Conservation (phyloP, 2,797 vertebrate genomes). For the Characodon lateralis region DNA sequence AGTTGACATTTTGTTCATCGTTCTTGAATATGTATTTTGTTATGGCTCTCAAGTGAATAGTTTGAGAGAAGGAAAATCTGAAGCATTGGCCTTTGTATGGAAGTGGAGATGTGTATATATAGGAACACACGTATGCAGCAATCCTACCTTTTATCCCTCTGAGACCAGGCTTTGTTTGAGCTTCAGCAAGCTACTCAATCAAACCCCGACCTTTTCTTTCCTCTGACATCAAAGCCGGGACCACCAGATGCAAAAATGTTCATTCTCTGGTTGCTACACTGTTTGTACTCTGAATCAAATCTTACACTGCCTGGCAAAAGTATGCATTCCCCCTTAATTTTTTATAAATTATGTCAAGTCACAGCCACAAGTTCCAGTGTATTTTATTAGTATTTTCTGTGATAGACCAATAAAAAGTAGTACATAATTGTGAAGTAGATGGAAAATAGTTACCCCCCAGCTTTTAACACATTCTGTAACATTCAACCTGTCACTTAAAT, state of each 20-base stretch:
- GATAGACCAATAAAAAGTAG: not conserved
- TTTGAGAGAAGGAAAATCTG: not conserved
- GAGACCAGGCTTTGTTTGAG: conserved; percentile 69
- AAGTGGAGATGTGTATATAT: conserved; percentile 33
- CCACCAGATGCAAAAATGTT: conserved; percentile 34
- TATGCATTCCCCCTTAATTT: not conserved
- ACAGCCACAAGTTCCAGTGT: not conserved
- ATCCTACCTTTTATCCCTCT: conserved; percentile 63
- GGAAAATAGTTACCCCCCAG: not conserved
- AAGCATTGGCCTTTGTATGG: conserved; percentile 13
- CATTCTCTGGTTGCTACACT: conserved; percentile 42
- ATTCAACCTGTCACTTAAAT: too few relatives aligned
- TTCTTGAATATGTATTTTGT: not conserved
- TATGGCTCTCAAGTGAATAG: not conserved
- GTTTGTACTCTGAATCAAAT: conserved; percentile 44
- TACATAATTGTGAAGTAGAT: not conserved
- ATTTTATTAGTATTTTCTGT: not conserved
- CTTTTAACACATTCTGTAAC: too few relatives aligned
- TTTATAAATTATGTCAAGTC: not conserved
- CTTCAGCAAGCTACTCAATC: conserved; percentile 62
- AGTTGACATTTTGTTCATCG: not conserved
- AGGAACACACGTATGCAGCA: conserved; percentile 33
- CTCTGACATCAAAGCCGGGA: conserved; percentile 40
- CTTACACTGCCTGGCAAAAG: not conserved
- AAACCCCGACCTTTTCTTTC: conserved; percentile 75